Percentiles rank a stretch among this genome's conserved stretches.
Evolutionary conservation across 2,888 invertebrate genomes (phyloP).

Genomic region (Tuta absoluta): DNA sequence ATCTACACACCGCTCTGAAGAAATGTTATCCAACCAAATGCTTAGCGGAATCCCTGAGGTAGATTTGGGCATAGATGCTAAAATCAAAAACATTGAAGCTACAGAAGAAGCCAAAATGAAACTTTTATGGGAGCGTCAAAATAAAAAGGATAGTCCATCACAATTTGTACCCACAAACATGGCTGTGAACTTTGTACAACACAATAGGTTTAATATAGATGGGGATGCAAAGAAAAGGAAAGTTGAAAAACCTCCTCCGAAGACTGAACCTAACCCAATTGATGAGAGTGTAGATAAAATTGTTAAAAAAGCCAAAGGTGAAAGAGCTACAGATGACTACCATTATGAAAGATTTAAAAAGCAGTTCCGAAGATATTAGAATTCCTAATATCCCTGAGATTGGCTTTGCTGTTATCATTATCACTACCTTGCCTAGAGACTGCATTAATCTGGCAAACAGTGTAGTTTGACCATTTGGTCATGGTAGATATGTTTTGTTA

Average conservation of each 20-base stretch:
- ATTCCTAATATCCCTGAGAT: background rate
- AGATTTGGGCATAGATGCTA: conserved; percentile 99
- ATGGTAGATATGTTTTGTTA: too few relatives aligned
- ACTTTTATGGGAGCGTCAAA: conserved; percentile 92
- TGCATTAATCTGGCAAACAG: background rate
- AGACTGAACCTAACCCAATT: conserved; percentile 61
- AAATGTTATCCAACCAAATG: conserved; percentile 99
- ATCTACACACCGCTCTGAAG: conserved; percentile 94
- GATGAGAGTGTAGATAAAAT: conserved; percentile 77
- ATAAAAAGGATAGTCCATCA: conserved; percentile 95
- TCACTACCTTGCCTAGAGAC: too few relatives aligned
- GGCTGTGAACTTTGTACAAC: conserved; percentile 99
- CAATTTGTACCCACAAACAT: conserved; percentile 98
- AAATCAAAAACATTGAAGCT: conserved; percentile 99
- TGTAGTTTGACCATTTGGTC: too few relatives aligned
- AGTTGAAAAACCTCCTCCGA: conserved; percentile 75
- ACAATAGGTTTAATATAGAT: conserved; percentile 97
- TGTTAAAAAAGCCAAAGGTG: conserved; percentile 86
- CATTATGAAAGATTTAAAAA: conserved; percentile 98
- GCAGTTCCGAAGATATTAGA: conserved; percentile 90
- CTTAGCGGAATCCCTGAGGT: conserved; percentile 99
- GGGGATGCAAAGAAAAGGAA: conserved; percentile 83
- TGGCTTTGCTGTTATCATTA: too few relatives aligned
- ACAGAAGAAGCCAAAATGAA: conserved; percentile 99
- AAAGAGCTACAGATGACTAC: conserved; percentile 98